Conservation (phyloP, 2,888 invertebrate genomes). For the Nineta flava region DNA sequence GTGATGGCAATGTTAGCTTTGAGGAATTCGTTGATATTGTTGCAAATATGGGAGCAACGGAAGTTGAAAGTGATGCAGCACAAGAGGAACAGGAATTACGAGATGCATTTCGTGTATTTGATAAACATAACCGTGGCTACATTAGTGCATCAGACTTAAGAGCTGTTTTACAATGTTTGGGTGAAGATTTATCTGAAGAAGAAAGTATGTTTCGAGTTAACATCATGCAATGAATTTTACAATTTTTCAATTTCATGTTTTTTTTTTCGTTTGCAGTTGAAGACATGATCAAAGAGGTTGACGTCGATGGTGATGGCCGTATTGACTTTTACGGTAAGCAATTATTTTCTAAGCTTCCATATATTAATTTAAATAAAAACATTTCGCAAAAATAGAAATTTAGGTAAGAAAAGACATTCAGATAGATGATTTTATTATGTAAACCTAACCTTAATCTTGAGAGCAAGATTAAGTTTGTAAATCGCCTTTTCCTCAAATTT, state of each 20-base stretch:
- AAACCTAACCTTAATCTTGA: no score
- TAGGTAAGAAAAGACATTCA: no score
- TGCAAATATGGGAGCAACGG: conserved; percentile 24
- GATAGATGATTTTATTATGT: no score
- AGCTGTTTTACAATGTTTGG: conserved; percentile 75
- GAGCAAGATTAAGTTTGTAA: no score
- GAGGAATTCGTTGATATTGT: conserved; percentile 75
- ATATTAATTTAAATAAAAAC: no score
- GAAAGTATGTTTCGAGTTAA: conserved; percentile 51
- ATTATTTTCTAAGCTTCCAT: not conserved
- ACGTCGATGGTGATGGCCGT: conserved; percentile 84
- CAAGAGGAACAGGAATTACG: conserved; percentile 70
- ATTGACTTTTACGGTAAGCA: conserved; percentile 77
- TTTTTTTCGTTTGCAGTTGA: conserved; percentile 49
- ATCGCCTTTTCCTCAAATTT: no score
- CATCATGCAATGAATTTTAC: not conserved
- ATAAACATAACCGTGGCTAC: conserved; percentile 83
- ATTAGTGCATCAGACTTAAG: conserved; percentile 78
- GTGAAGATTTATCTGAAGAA: conserved; percentile 77
- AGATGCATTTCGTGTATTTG: conserved; percentile 79
- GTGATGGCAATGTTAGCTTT: conserved; percentile 76
- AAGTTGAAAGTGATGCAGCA: conserved; percentile 15
- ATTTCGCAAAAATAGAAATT: no score
- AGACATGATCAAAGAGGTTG: conserved; percentile 93
- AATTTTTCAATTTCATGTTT: not conserved